phyloP scores from a whole-genome alignment of 2,797 vertebrate genomes.

The Helarctos malayanus region DNA sequence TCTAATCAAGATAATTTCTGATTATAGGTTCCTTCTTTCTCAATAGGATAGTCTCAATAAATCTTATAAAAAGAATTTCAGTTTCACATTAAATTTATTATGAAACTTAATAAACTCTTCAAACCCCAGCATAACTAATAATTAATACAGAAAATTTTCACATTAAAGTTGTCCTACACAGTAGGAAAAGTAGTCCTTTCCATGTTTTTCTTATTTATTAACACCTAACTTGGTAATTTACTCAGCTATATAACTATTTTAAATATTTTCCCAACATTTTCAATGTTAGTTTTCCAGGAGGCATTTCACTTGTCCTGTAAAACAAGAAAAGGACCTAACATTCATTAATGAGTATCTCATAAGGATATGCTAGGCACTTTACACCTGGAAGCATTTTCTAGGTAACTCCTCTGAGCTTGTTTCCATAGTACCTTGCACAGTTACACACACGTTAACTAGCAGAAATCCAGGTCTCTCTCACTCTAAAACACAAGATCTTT shows the following conservation, averaged over 20 bases:
- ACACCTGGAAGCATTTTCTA: conserved; percentile 2
- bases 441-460: background rate
- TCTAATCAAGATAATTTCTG: background rate
- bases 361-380: conserved; percentile 19
- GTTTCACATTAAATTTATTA: conserved; percentile 26
- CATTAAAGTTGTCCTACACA: background rate
- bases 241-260: conserved; percentile 10
- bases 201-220: conserved; percentile 5
- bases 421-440: conserved; percentile 28
- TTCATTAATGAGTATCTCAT: conserved; percentile 26
- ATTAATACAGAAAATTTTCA: conserved; percentile 17
- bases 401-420: background rate
- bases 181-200: background rate
- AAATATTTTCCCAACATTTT: conserved; percentile 56
- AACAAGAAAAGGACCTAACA: conserved; percentile 39
- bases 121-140: background rate
- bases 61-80: conserved; percentile 58
- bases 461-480: conserved; percentile 51
- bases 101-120: background rate
- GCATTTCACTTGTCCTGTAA: background rate
- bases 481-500: background rate
- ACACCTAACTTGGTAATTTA: conserved; percentile 22
- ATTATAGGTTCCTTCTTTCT: conserved; percentile 41
- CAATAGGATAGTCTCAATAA: background rate
- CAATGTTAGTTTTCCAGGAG: conserved; percentile 14